Percentiles rank a stretch among this genome's conserved stretches.
Evolutionary conservation across 2,797 vertebrate genomes (phyloP).

Genomic region (Neoniphon sammara): DNA sequence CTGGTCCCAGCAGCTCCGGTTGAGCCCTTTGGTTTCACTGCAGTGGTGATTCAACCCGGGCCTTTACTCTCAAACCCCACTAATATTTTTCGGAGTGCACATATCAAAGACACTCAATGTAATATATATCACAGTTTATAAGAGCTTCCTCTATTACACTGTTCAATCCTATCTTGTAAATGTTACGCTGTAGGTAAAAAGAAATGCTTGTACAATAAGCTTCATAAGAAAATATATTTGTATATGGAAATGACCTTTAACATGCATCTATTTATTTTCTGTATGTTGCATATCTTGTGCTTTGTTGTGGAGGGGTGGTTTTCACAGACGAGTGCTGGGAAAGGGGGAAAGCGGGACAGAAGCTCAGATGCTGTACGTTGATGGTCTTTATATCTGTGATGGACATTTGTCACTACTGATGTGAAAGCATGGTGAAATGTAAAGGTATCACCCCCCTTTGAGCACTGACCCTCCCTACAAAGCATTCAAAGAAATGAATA

Average conservation of each 20-base stretch:
- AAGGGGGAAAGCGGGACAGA: slow-evolving; percentile 24
- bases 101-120: slow-evolving; percentile 55
- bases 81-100: slow-evolving; percentile 28
- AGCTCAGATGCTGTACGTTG: slow-evolving; percentile 26
- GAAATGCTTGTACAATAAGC: slow-evolving; percentile 88
- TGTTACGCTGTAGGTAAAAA: slow-evolving; percentile 78
- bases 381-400: slow-evolving; percentile 57
- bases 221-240: slow-evolving; percentile 88
- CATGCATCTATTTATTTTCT: slow-evolving; percentile 93
- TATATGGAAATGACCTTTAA: slow-evolving; percentile 90
- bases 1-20: not conserved
- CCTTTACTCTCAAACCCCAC: slow-evolving; percentile 18
- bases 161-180: slow-evolving; percentile 80
- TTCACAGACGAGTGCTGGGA: slow-evolving; percentile 41
- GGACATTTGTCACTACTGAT: slow-evolving; percentile 72
- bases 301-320: slow-evolving; percentile 61
- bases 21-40: slow-evolving; percentile 16
- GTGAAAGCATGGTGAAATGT: slow-evolving; percentile 62
- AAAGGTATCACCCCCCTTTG: slow-evolving; percentile 58
- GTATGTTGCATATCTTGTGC: slow-evolving; percentile 78
- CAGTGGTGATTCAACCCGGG: slow-evolving; percentile 20
- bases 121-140: slow-evolving; percentile 54
- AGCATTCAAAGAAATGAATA: slow-evolving; percentile 82
- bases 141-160: slow-evolving; percentile 62
- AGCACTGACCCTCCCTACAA: slow-evolving; percentile 63